Evolutionary conservation across 2,113 vertebrate species (phyloP), one percentile per base, ranked within the genome.

Genomic region (Athene noctua): DNA sequence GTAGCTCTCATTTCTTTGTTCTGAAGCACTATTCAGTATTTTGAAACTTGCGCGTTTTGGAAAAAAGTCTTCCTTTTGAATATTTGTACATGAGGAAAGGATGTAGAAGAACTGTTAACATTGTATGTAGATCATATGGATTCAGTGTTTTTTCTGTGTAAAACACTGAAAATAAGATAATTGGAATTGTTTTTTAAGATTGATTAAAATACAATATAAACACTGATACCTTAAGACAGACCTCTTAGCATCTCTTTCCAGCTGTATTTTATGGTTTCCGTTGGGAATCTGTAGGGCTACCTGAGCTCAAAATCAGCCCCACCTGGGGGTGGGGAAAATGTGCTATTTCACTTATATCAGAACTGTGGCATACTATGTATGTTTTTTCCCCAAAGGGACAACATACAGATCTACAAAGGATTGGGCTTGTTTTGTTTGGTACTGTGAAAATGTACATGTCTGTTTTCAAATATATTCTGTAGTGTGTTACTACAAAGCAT

Each of bases 331-430:
- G 94, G 95, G 94, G 95, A 97, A 98, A 98, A 97, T 94, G 94
- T 73, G 25, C 97, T 96, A 80, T 98, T 98, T 99, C 98, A 98
- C 98, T 99, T 98, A 98, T 98, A 97, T 97, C 97, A 97, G 98
- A 98, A 98, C 97, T 92, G 78, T 97, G 96, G 96, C 96, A 38
- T 96, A 94, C 95, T 79, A 26, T 13, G 9, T 44, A 22, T 40
- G 5, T 74, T 29, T 78, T 91, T 74, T 88, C 78, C 51, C 80
- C 47, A 38, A 96, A 97, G 98, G 98, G 97, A 97, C 98, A 98
- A 96, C 93, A 97, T 86, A 97, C 90, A 98, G 83, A 89, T 97
- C 97, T 98, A 96, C 65, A 79, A 98, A 97, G 96, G 98, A 96
- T 73, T 98, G 84, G 93, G 91, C 97, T 86, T 95, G 84, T 84